Conservation (phyloP, 1,140 invertebrate genomes). For the Muscidifurax raptorellus region DNA sequence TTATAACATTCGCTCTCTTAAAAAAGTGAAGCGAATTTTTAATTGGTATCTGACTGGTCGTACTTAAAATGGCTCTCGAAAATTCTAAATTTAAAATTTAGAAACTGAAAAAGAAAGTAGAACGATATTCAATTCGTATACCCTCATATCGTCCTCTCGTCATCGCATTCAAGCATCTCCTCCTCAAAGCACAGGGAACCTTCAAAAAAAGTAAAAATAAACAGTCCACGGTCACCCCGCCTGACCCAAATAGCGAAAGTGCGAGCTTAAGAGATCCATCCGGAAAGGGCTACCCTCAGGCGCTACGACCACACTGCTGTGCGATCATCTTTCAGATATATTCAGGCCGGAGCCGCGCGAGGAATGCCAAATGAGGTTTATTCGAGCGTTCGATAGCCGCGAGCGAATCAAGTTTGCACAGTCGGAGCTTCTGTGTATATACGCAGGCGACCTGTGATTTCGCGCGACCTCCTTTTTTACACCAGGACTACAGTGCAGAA, state of each 20-base stretch:
- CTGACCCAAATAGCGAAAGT: background rate
- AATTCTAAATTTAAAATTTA: no score
- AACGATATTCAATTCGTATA: background rate
- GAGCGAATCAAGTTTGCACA: background rate
- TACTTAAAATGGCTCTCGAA: no score
- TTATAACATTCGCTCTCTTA: no score
- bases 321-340: background rate
- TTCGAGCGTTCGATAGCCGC: background rate
- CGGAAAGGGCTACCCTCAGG: background rate
- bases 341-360: background rate
- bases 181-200: background rate
- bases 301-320: background rate
- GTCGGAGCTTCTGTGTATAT: background rate
- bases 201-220: background rate
- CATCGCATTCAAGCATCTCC: background rate
- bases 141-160: background rate
- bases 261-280: background rate
- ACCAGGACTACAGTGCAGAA: background rate
- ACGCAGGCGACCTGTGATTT: background rate
- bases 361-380: constrained; percentile 2
- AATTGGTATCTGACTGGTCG: no score
- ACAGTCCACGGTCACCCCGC: background rate
- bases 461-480: background rate
- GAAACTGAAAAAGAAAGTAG: background rate
- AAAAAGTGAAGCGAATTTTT: no score